Percentiles rank a stretch among this genome's conserved stretches.
These are phyloP conservation scores for Cryptotermes secundus DNA, from an alignment of 1,140 invertebrate species.

Conservation along the genomic window DNA sequence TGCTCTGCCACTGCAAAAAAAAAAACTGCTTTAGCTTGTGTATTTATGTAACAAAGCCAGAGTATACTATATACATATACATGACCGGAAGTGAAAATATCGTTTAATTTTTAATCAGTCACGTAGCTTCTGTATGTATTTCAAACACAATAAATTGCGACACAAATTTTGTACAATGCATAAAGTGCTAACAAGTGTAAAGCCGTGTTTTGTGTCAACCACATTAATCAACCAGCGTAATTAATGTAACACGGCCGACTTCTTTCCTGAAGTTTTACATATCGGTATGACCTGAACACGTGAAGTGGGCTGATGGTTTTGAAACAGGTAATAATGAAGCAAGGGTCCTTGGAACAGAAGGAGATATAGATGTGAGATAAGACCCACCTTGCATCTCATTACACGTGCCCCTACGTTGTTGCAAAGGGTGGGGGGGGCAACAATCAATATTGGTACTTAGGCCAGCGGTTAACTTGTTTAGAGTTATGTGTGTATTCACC, in stretches of 20 bases:
- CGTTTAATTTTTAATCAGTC: no score
- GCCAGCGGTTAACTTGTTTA: background rate
- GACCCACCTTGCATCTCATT: background rate
- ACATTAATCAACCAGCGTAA: background rate
- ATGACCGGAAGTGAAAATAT: no score
- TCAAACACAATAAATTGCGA: no score
- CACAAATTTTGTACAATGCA: no score
- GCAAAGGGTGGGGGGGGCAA: background rate
- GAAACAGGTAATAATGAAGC: background rate
- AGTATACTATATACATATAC: no score
- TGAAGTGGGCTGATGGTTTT: background rate
- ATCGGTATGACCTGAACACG: background rate
- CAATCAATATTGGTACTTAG: constrained; percentile 12
- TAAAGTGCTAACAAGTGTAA: no score
- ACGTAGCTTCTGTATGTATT: no score
- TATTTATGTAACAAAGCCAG: no score
- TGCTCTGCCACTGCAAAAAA: no score
- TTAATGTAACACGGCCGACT: background rate
- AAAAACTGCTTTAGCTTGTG: no score
- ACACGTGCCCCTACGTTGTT: background rate
- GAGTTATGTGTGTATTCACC: no score
- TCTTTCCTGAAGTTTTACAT: no score
- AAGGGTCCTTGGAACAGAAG: background rate
- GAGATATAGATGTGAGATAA: background rate
- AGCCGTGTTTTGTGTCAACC: background rate